phyloP scores from a whole-genome alignment of 2,797 vertebrate species.

The Galagoides demidoff region DNA sequence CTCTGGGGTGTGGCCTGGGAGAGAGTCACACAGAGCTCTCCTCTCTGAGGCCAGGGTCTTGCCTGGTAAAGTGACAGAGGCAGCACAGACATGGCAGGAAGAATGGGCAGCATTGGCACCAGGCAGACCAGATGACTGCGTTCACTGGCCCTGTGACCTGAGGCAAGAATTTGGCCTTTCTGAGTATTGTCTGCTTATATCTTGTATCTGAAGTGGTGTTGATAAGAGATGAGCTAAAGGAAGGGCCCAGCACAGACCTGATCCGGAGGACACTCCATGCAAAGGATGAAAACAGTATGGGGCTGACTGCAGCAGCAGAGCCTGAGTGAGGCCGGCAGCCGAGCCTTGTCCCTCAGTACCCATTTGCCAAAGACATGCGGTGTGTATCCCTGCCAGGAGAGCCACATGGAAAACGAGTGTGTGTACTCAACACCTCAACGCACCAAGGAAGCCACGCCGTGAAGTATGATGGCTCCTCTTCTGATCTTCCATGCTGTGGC shows the following conservation, averaged over 20 bases:
- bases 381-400: background rate
- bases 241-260: fast-evolving
- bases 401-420: background rate
- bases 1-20: background rate
- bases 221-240: background rate
- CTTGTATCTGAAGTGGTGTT: background rate
- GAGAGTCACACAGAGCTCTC: background rate
- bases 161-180: background rate
- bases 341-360: background rate
- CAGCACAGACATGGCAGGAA: fast-evolving
- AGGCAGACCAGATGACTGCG: background rate
- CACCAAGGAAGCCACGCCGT: background rate
- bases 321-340: background rate
- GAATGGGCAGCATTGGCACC: background rate
- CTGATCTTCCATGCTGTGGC: background rate
- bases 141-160: background rate
- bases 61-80: background rate
- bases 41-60: background rate
- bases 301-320: background rate
- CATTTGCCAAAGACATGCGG: background rate
- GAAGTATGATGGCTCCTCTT: fast-evolving
- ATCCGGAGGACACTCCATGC: fast-evolving
- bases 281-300: fast-evolving
- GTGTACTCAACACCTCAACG: background rate
- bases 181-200: background rate